Base-by-base conservation (phyloP, 2,888 invertebrate genomes). In the Tetranychus piercei region DNA sequence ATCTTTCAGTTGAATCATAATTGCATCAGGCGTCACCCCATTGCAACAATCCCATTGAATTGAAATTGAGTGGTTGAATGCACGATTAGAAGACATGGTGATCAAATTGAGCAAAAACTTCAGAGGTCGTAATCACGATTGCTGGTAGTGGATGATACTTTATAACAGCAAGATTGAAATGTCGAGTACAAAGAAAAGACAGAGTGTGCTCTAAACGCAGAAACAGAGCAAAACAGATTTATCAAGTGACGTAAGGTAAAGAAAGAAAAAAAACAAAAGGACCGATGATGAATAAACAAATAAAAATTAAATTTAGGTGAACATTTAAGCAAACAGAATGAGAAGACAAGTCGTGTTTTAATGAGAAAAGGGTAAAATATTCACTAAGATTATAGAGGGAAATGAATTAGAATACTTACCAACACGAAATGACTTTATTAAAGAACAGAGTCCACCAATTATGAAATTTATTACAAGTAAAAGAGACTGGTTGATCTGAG, bases 21-120 rank as follows among this genome's bases (percentile, higher is more conserved):
- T 44, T 11, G 71, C 43, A 15, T 71, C 44, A 5, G 69, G 69
- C 8, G 20, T 22, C 20, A 23, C 3, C 9, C 22, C 69, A 23
- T 20, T 20, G 22, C 71, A 44, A 71, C 20, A 44, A 18, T 71
- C 71, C 43, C 71, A 71, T 18, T n/a, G 43, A 44, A 71, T 71
- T 9, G 44, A 71, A 20, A 71, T n/a, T 3, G 44, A n/a, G 43
- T 71, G 44, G 4, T 4, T 44, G 1, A 71, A 44, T 34, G 43
- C n/a, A 23, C n/a, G 43, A 43, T 44, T 44, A n/a, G 71, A 44
- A 20, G 34, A 23, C 18, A 44, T 71, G 44, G 9, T 18, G 15
- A 44, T 22, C 6, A 2, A 22, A 1, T 66, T 18, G 1, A 11
- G 20, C 18, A 8, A 20, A 6, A 23, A 20, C 34, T 5, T 11